Evolutionary conservation across 2,113 vertebrate species (phyloP).

Genomic region (Tupaia chinensis): DNA sequence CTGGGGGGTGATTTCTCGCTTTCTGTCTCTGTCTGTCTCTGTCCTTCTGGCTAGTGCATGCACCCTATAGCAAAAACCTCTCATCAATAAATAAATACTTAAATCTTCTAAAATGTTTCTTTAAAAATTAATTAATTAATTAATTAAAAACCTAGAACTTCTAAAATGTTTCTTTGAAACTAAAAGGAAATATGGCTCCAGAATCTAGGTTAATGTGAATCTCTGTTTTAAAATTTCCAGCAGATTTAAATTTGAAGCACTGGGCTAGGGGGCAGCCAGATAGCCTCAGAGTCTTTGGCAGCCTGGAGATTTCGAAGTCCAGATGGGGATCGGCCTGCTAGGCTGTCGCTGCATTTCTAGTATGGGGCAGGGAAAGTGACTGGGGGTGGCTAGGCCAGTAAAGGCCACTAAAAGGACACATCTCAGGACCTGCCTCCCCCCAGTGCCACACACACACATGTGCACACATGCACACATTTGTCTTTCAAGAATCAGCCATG

Average conservation of each 20-base stretch:
- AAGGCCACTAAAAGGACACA: neutral
- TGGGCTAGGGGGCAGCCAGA: neutral
- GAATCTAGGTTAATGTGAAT: neutral
- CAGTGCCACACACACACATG: fast-evolving
- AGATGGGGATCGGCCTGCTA: neutral
- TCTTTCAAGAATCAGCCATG: neutral
- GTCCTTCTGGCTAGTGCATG: too few species aligned
- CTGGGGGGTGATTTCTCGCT: too few species aligned
- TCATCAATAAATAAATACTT: too few species aligned
- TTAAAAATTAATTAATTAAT: too few species aligned
- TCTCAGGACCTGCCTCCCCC: neutral
- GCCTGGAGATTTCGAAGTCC: neutral
- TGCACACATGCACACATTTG: fast-evolving
- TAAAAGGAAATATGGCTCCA: neutral
- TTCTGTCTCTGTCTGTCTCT: too few species aligned
- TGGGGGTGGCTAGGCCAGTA: too few species aligned
- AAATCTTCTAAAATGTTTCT: too few species aligned
- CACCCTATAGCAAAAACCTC: too few species aligned
- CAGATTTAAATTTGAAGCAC: neutral
- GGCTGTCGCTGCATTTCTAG: neutral
- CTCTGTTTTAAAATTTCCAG: neutral
- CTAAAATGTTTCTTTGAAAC: constrained; percentile 22
- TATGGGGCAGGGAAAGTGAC: neutral
- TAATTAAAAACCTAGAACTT: neutral
- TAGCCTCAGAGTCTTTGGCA: neutral